phyloP scores from a whole-genome alignment of 2,113 vertebrate species.

The Stomatorhinus ivindoensis region DNA sequence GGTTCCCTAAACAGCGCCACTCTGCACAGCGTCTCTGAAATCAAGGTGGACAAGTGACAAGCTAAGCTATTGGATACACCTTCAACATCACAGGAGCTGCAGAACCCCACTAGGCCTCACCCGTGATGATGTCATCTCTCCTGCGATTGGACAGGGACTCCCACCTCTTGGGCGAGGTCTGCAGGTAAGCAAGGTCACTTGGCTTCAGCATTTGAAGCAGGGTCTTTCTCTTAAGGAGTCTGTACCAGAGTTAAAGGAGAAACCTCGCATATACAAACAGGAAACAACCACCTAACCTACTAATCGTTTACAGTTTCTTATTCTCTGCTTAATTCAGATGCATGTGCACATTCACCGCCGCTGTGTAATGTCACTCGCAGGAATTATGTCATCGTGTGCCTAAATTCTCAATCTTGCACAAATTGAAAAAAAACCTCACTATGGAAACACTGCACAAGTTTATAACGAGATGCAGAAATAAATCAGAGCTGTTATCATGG shows the following conservation, averaged over 20 bases:
- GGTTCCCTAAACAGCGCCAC: slow-evolving; percentile 73
- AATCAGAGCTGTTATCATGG: not conserved
- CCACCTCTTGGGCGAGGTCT: slow-evolving; percentile 66
- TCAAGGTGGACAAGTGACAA: slow-evolving; percentile 10
- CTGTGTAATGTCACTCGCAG: not conserved
- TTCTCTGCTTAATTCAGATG: not conserved
- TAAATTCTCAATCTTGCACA: not conserved
- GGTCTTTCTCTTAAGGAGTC: slow-evolving; percentile 66
- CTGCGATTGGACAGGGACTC: slow-evolving; percentile 48
- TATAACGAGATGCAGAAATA: not conserved
- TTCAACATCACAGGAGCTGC: not conserved
- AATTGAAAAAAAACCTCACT: not conserved
- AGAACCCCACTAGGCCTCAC: slow-evolving; percentile 46
- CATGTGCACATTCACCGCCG: not conserved
- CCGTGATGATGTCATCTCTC: slow-evolving; percentile 54
- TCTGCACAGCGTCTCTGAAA: slow-evolving; percentile 67
- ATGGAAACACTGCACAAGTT: not conserved
- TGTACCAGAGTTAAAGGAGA: slow-evolving; percentile 29
- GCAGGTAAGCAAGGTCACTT: slow-evolving; percentile 54
- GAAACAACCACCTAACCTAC: not conserved
- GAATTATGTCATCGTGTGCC: not conserved
- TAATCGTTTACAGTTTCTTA: not conserved
- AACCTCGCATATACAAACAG: not conserved
- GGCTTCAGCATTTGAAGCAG: slow-evolving; percentile 57
- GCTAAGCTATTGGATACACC: not conserved